Conservation (phyloP, 2,888 invertebrate genomes). For the Diarsia rubi region DNA sequence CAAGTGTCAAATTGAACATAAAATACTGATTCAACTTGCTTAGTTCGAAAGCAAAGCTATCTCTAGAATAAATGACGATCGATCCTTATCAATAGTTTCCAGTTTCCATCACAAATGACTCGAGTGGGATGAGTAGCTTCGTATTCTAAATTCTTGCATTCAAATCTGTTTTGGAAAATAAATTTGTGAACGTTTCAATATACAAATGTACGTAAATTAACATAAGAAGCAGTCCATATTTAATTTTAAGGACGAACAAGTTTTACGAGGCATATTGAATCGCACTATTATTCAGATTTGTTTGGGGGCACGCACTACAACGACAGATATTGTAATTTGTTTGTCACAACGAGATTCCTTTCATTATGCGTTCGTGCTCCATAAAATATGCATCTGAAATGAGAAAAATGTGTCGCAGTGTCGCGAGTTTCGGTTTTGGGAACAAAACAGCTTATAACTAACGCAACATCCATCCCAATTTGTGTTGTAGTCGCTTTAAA, state of each 20-base stretch:
- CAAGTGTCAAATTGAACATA: conserved; percentile 49
- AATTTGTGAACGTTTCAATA: conserved; percentile 35
- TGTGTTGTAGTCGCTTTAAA: conserved; percentile 45
- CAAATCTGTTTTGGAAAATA: conserved; percentile 37
- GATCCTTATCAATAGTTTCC: conserved; percentile 54
- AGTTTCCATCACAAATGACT: conserved; percentile 34
- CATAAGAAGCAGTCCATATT: conserved; percentile 59
- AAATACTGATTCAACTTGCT: conserved; percentile 48
- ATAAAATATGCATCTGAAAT: conserved; percentile 90
- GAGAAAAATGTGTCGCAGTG: conserved; percentile 89
- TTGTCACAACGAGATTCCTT: conserved; percentile 83
- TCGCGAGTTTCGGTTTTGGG: conserved; percentile 70
- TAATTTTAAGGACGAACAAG: conserved; percentile 60
- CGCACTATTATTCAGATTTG: conserved; percentile 63
- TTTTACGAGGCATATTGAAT: conserved; percentile 62
- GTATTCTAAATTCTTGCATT: conserved; percentile 55
- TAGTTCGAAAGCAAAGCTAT: conserved; percentile 38
- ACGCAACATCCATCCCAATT: conserved; percentile 44
- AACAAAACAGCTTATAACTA: conserved; percentile 59
- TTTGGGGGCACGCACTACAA: conserved; percentile 70
- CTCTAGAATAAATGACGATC: conserved; percentile 40
- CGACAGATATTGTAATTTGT: conserved; percentile 84
- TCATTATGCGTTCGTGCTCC: conserved; percentile 87
- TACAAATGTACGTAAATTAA: conserved; percentile 52
- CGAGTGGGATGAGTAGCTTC: conserved; percentile 48